phyloP scores from a whole-genome alignment of 2,888 invertebrate species.

The Scaptomyza parva region DNA sequence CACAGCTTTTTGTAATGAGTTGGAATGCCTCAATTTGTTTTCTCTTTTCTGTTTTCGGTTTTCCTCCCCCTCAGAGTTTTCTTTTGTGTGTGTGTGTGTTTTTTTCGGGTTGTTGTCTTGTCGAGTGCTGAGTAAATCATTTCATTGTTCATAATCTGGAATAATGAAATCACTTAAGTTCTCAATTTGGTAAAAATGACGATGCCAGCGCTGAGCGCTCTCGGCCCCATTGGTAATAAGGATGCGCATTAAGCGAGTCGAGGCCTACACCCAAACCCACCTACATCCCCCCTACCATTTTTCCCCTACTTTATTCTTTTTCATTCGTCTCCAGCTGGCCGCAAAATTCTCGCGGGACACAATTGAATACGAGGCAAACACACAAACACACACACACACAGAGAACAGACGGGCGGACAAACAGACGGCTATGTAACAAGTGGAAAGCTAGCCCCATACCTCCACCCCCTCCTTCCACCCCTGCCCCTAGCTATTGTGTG shows the following conservation, averaged over 20 bases:
- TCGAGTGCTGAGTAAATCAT: conserved; percentile 70
- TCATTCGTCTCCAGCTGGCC: conserved; percentile 41
- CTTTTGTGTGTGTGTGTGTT: neutral
- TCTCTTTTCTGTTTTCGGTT: no score
- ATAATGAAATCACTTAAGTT: conserved; percentile 82
- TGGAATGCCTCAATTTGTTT: conserved; percentile 16
- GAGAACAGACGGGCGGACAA: conserved; percentile 8
- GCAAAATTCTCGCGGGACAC: conserved; percentile 71
- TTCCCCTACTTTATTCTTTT: neutral
- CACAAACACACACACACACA: neutral
- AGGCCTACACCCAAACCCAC: conserved; percentile 11
- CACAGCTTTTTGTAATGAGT: conserved; percentile 11
- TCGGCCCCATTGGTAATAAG: conserved; percentile 72
- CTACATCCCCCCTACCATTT: neutral
- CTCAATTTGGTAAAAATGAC: conserved; percentile 77
- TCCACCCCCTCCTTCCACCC: neutral
- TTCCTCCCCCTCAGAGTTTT: no score
- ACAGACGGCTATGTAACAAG: conserved; percentile 54
- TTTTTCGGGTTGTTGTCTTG: conserved; percentile 23
- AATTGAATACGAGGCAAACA: conserved; percentile 66
- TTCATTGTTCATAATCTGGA: conserved; percentile 79
- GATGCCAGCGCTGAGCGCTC: conserved; percentile 55
- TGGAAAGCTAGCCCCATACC: conserved; percentile 36
- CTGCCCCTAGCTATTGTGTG: neutral
- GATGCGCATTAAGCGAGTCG: conserved; percentile 69